A percentile compares a stretch with the other conserved stretches of the same genome.
phyloP scores from a whole-genome alignment of 2,797 vertebrate genomes.

The Cottoperca gobio region DNA sequence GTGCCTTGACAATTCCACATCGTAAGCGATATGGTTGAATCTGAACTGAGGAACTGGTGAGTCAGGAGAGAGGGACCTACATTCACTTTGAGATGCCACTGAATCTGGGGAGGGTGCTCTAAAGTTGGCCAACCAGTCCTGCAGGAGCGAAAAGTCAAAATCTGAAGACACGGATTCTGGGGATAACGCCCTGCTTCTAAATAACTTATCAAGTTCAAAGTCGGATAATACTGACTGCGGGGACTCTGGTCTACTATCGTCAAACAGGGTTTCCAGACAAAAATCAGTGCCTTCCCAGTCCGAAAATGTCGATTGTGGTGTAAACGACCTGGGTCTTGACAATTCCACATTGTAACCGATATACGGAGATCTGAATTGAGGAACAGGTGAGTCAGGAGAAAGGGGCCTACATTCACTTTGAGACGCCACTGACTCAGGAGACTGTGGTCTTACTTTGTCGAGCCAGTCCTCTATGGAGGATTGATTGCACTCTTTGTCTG shows the following conservation, averaged over 20 bases:
- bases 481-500: background rate
- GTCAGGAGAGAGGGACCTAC: too few species aligned
- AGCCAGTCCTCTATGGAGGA: background rate
- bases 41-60: too few species aligned
- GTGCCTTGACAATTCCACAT: background rate
- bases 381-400: background rate
- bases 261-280: slow-evolving; percentile 30
- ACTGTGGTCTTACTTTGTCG: background rate
- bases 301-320: slow-evolving; percentile 39
- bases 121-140: slow-evolving; percentile 30
- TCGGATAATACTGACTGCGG: slow-evolving; percentile 1
- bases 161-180: background rate
- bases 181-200: background rate
- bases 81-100: background rate
- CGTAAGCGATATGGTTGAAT: background rate
- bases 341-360: background rate
- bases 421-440: background rate
- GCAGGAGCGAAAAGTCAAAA: slow-evolving; percentile 14
- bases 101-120: slow-evolving; percentile 29
- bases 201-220: background rate
- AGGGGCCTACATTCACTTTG: background rate
- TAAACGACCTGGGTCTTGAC: slow-evolving; percentile 13
- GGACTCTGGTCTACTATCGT: slow-evolving; percentile 28
- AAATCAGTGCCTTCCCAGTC: slow-evolving; percentile 53
- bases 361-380: slow-evolving; percentile 15